These are phyloP conservation scores for Toxotes chatareus DNA, from an alignment of 2,113 vertebrate genomes.

Conservation along the genomic window DNA sequence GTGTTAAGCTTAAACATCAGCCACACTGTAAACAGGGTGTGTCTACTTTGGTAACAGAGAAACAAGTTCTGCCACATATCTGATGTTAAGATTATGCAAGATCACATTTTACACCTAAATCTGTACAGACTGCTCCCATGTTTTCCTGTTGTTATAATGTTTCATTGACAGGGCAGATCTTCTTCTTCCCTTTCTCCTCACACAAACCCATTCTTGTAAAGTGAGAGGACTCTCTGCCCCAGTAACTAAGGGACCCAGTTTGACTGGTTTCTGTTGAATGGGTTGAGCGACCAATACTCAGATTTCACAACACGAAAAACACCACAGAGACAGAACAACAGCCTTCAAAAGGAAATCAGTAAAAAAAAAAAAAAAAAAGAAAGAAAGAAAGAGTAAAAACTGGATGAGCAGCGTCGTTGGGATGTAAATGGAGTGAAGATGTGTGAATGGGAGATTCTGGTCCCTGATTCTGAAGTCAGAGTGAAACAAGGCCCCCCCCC, in stretches of 20 bases:
- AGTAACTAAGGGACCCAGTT: slow-evolving; percentile 64
- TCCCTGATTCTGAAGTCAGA: slow-evolving; percentile 2
- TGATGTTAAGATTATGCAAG: slow-evolving; percentile 34
- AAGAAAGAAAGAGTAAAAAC: not conserved
- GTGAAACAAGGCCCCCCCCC: not conserved
- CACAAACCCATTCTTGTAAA: slow-evolving; percentile 47
- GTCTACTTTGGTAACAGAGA: slow-evolving; percentile 27
- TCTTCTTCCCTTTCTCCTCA: not conserved
- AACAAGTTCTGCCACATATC: slow-evolving; percentile 51
- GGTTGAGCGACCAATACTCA: slow-evolving; percentile 48
- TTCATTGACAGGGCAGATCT: not conserved
- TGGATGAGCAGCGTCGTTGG: not conserved
- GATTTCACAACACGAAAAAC: slow-evolving; percentile 65
- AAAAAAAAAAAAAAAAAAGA: too few relatives aligned
- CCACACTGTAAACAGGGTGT: slow-evolving; percentile 60
- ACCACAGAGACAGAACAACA: slow-evolving; percentile 25
- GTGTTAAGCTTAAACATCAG: slow-evolving; percentile 43
- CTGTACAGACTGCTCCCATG: not conserved
- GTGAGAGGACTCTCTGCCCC: slow-evolving; percentile 34
- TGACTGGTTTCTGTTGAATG: slow-evolving; percentile 71
- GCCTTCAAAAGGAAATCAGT: not conserved
- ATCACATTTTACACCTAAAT: not conserved
- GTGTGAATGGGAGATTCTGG: not conserved
- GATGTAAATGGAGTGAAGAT: not conserved
- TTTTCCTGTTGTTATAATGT: slow-evolving; percentile 6